Base-by-base conservation (phyloP, 2,888 invertebrate genomes). In the Spilosoma lubricipeda region DNA sequence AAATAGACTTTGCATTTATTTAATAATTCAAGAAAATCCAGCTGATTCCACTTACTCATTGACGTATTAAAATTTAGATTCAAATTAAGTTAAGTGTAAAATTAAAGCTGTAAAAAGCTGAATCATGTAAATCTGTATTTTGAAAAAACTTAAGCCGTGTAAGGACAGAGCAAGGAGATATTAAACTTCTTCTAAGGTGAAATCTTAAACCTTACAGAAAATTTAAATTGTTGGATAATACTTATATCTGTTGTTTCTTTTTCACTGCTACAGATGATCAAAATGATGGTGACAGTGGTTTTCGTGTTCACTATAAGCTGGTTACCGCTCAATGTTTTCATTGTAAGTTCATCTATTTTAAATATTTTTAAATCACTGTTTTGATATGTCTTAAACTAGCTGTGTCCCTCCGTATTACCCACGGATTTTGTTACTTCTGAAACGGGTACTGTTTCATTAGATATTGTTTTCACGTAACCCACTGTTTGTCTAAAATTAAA, bases 261-360 rank as follows among this genome's bases (percentile, higher is more conserved):
- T 63, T 63, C 3, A 5, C 27, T 63, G 18, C 8, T 27, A 27
- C 84, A 87, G 87, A 87, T 87, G 87, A 79, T 82, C 70, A 84
- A 84, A 72, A 86, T 86, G 86, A 87, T 87, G 87, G 86, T 86
- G 56, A 83, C 82, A 2, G 85, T 87, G 70, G 86, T 86, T 11
- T 81, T 77, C 8, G 86, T 86, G 23, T 86, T 86, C 72, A 85
- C 82, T 0, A 80, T 87, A 18, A 85, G 85, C 75, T 87, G 87
- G 86, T 78, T 86, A 66, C 86, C 86, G 30, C 81, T 87, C 67
- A 80, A 78, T 72, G 73, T 73, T 33, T 76, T 76, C 20, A 73
- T 76, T 73, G 76, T 59, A 76, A 76, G 76, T 76, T 68, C 36
- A 65, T n/a, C 8, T n/a, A 23, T 52, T 52, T 52, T 23, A 52